Percentiles rank a stretch among this genome's conserved stretches.
These are phyloP conservation scores for Montipora capricornis DNA, from an alignment of 64 coral and sea anemone species.

Conservation along the genomic window DNA sequence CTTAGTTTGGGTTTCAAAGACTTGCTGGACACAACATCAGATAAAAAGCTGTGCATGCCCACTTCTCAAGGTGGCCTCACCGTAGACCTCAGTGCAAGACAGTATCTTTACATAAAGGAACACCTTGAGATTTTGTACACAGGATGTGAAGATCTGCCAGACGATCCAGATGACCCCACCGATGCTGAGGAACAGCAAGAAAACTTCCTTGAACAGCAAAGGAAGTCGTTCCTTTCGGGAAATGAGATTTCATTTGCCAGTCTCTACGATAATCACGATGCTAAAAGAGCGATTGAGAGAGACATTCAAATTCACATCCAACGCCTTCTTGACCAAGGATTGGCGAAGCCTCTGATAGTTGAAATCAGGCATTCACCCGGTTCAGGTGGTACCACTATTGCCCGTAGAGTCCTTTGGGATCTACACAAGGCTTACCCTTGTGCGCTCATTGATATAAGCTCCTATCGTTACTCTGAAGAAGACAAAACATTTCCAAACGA, in stretches of 20 bases:
- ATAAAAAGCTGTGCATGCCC: constrained; percentile 59
- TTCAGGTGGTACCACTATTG: constrained; percentile 88
- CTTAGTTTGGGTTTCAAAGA: constrained; percentile 4
- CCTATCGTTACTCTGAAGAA: constrained; percentile 60
- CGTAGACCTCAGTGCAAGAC: constrained; percentile 17
- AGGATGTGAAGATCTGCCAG: constrained; percentile 73
- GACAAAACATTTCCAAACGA: constrained; percentile 30
- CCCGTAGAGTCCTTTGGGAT: constrained; percentile 86
- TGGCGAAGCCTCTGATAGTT: constrained; percentile 61
- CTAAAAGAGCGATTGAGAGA: constrained; percentile 42
- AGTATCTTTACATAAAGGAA: constrained; percentile 72
- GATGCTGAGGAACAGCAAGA: not conserved
- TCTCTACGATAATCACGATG: constrained; percentile 84
- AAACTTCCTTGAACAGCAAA: constrained; percentile 66
- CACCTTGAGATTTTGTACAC: constrained; percentile 74
- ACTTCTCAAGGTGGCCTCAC: constrained; percentile 68
- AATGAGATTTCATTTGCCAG: constrained; percentile 79
- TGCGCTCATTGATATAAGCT: constrained; percentile 42
- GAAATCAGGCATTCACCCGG: constrained; percentile 81
- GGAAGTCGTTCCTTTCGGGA: constrained; percentile 69
- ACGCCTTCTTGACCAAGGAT: constrained; percentile 56
- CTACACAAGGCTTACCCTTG: constrained; percentile 75
- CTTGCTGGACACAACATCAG: no score
- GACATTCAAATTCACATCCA: constrained; percentile 69
- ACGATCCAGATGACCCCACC: constrained; percentile 19